Percentiles rank a stretch among this genome's conserved stretches.
Conservation (phyloP, 2,797 vertebrate genomes). For the Trematomus bernacchii region DNA sequence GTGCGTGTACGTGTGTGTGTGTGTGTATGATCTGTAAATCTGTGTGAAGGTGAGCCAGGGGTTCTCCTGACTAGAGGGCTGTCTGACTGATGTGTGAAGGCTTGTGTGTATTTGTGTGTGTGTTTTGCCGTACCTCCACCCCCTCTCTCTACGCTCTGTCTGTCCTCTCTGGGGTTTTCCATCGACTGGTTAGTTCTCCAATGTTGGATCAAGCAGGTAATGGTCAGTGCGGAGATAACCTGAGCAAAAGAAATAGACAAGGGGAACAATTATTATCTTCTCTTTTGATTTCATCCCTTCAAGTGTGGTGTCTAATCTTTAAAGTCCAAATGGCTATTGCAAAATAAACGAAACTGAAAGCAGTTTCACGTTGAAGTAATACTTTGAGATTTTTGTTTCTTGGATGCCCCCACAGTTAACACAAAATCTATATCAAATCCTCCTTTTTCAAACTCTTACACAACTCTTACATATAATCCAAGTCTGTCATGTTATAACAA, state of each 20-base stretch:
- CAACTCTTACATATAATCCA: too few relatives aligned
- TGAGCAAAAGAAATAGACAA: slow-evolving; percentile 21
- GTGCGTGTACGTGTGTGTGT: slow-evolving; percentile 21
- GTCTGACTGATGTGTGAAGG: slow-evolving; percentile 81
- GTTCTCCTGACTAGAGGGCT: slow-evolving; percentile 86
- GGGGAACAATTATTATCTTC: neutral
- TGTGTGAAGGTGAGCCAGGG: slow-evolving; percentile 89
- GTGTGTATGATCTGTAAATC: slow-evolving; percentile 77
- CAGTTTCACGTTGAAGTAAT: too few relatives aligned
- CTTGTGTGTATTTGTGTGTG: slow-evolving; percentile 46
- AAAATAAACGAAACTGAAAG: too few relatives aligned
- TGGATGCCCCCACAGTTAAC: too few relatives aligned
- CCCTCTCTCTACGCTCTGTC: slow-evolving; percentile 39
- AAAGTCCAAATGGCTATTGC: too few relatives aligned
- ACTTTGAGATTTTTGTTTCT: too few relatives aligned
- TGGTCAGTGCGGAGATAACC: slow-evolving; percentile 36
- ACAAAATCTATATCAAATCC: too few relatives aligned
- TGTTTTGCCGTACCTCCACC: slow-evolving; percentile 47
- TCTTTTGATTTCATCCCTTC: neutral
- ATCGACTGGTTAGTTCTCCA: slow-evolving; percentile 62
- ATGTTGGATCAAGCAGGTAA: slow-evolving; percentile 48
- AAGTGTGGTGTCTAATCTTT: neutral
- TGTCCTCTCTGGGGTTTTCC: slow-evolving; percentile 78
- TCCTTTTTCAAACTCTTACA: too few relatives aligned
- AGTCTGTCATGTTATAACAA: too few relatives aligned